These are phyloP conservation scores for Notocelia uddmanniana DNA, from an alignment of 2,888 invertebrate species.

Conservation along the genomic window DNA sequence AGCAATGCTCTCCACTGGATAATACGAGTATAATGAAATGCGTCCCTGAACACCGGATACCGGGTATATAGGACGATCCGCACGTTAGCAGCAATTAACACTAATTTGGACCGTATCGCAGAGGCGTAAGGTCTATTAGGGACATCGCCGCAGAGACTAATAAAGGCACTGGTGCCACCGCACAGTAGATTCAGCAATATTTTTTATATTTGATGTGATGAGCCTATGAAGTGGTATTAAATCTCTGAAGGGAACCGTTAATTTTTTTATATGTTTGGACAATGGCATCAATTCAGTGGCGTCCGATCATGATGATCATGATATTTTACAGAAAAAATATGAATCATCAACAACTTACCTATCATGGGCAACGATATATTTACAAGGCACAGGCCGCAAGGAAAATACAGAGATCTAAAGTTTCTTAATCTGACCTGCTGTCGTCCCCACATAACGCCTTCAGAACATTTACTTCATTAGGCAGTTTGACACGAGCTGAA, in stretches of 20 bases:
- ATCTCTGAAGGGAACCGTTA: not conserved
- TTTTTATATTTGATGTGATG: constrained; percentile 15
- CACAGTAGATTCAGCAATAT: constrained; percentile 21
- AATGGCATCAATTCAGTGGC: not conserved
- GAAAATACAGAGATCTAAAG: not conserved
- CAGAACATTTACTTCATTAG: constrained; percentile 43
- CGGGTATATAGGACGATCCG: constrained; percentile 13
- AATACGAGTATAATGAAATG: constrained; percentile 39
- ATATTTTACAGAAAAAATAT: not conserved
- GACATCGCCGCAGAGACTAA: not conserved
- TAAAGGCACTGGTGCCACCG: constrained; percentile 19
- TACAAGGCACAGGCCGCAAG: not conserved
- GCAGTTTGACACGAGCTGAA: constrained; percentile 40
- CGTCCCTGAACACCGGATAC: constrained; percentile 16
- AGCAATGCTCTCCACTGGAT: constrained; percentile 23
- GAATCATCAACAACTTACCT: not conserved
- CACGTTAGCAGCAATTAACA: constrained; percentile 15
- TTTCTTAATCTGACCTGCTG: not conserved
- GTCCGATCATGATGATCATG: not conserved
- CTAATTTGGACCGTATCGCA: constrained; percentile 35
- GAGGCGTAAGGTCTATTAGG: constrained; percentile 33
- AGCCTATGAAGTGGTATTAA: not conserved
- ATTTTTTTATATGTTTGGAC: not conserved
- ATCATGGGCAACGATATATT: not conserved
- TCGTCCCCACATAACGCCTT: constrained; percentile 15